phyloP scores from a whole-genome alignment of 2,888 invertebrate species.

The Brachypalpus laphriformis region DNA sequence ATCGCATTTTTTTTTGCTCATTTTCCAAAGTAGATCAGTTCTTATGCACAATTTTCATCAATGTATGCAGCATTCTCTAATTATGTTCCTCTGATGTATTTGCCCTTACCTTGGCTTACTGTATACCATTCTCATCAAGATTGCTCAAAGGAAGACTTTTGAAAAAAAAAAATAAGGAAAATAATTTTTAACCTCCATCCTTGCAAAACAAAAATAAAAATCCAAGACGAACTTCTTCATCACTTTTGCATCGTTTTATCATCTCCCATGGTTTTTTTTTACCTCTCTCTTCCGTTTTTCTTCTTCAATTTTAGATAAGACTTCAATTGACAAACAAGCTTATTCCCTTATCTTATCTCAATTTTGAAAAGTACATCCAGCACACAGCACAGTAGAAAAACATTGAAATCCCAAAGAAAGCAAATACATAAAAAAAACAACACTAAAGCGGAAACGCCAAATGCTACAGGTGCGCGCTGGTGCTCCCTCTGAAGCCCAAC shows the following conservation, averaged over 20 bases:
- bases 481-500: constrained; percentile 15
- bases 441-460: constrained; percentile 42
- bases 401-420: constrained; percentile 28
- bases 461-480: constrained; percentile 65
- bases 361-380: constrained; percentile 49
- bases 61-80: background rate
- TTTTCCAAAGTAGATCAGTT: background rate
- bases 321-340: constrained; percentile 73
- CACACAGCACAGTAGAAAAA: constrained; percentile 9
- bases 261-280: constrained; percentile 3
- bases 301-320: constrained; percentile 62
- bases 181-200: background rate
- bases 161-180: background rate
- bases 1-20: background rate
- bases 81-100: background rate
- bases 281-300: constrained; percentile 1
- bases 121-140: background rate
- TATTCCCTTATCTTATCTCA: constrained; percentile 68
- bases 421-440: background rate
- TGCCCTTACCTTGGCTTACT: background rate
- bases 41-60: background rate
- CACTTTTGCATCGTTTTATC: constrained; percentile 13
- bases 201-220: background rate
- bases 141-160: constrained; percentile 10
- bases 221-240: constrained; percentile 26